Percentiles rank a stretch among this genome's conserved stretches.
These are phyloP conservation scores for Nephrotoma guestfalica DNA, from an alignment of 2,888 invertebrate genomes.

Conservation along the genomic window DNA sequence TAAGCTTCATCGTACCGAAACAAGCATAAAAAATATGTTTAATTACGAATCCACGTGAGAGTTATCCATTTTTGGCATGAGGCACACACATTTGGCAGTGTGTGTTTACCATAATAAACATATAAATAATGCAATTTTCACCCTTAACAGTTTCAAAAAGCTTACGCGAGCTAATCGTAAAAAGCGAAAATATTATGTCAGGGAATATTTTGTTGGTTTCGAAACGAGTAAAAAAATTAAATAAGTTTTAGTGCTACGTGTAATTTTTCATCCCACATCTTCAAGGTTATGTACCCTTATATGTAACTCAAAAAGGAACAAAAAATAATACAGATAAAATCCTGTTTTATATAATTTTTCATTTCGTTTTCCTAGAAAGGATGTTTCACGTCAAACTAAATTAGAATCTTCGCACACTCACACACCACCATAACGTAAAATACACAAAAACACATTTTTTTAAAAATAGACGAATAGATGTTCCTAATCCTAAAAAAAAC, in stretches of 20 bases:
- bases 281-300: background rate
- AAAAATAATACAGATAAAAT: background rate
- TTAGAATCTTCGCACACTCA: background rate
- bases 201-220: background rate
- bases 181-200: background rate
- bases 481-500: background rate
- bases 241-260: background rate
- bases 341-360: background rate
- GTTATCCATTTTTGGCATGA: too few species aligned
- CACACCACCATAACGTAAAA: background rate
- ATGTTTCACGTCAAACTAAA: background rate
- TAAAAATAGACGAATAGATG: background rate
- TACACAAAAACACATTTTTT: background rate
- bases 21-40: too few species aligned
- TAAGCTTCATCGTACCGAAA: too few species aligned
- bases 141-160: background rate
- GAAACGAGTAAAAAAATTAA: background rate
- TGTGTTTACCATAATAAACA: background rate
- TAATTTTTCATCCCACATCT: background rate
- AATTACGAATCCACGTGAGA: too few species aligned
- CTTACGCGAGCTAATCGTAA: background rate
- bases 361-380: background rate
- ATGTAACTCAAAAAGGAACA: background rate
- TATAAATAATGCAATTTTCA: background rate
- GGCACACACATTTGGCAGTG: too few species aligned